Conservation (phyloP, 2,113 vertebrate genomes). For the Psilopsiagon aurifrons region DNA sequence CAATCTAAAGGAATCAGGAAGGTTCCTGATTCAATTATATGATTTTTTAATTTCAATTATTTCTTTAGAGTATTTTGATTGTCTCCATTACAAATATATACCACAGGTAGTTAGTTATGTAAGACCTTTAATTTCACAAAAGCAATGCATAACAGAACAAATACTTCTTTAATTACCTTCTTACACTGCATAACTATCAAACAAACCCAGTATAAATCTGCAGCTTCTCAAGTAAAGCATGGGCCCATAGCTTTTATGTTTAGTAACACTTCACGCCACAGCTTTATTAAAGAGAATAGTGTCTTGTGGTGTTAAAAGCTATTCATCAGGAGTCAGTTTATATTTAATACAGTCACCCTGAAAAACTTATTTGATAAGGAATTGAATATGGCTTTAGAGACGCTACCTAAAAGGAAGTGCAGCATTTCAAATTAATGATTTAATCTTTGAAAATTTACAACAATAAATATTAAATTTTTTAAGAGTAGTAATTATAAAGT, state of each 20-base stretch:
- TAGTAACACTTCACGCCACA: not conserved
- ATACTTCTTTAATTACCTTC: not conserved
- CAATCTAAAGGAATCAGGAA: not conserved
- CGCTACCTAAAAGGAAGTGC: not conserved
- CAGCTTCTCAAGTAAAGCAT: not conserved
- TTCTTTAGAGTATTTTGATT: not conserved
- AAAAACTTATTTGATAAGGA: not conserved
- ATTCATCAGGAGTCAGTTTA: not conserved
- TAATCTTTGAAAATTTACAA: conserved; percentile 41
- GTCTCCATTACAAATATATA: not conserved
- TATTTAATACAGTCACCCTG: not conserved
- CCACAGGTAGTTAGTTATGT: not conserved
- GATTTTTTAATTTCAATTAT: not conserved
- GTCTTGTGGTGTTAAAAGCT: not conserved
- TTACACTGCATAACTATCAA: not conserved
- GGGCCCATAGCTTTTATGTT: not conserved
- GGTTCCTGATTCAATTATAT: not conserved
- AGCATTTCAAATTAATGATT: conserved; percentile 22
- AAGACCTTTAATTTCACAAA: not conserved
- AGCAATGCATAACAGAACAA: not conserved
- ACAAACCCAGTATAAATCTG: not conserved
- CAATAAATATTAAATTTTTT: conserved; percentile 43
- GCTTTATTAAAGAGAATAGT: not conserved
- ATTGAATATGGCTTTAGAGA: not conserved
- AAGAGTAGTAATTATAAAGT: conserved; percentile 56